Conservation (phyloP, 2,888 invertebrate genomes). For the Oligia latruncula region DNA sequence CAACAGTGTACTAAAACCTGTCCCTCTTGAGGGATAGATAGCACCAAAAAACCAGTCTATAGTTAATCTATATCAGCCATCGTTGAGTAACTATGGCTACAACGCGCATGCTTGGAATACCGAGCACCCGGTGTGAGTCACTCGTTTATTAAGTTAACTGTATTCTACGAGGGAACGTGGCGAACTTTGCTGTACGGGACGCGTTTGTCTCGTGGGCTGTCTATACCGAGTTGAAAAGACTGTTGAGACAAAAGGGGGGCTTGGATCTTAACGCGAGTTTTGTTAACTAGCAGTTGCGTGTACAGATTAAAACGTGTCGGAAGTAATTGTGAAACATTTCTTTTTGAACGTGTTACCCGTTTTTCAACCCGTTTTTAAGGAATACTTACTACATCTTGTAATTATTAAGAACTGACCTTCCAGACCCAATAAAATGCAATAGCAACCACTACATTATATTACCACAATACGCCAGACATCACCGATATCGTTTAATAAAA, state of each 20-base stretch:
- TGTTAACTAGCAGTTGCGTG: background rate
- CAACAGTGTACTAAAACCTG: background rate
- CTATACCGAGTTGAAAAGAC: constrained; percentile 10
- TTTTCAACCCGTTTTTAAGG: no score
- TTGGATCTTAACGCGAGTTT: constrained; percentile 11
- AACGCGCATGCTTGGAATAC: constrained; percentile 39
- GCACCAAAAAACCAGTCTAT: constrained; percentile 30
- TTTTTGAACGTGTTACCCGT: no score
- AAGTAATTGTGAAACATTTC: background rate
- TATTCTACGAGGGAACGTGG: constrained; percentile 24
- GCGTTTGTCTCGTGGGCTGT: constrained; percentile 3
- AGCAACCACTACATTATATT: background rate
- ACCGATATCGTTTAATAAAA: background rate
- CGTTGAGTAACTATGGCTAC: constrained; percentile 38
- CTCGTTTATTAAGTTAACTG: constrained; percentile 39
- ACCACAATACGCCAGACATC: background rate
- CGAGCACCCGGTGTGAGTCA: constrained; percentile 46
- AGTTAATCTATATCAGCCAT: constrained; percentile 33
- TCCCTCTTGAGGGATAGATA: background rate
- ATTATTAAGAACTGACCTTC: background rate
- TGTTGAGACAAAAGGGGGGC: background rate
- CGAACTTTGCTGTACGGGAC: constrained; percentile 3
- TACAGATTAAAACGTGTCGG: background rate
- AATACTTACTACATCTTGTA: background rate
- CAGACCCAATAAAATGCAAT: background rate